These are phyloP conservation scores for Agrochola lychnidis DNA, from an alignment of 2,888 invertebrate species.

Conservation along the genomic window DNA sequence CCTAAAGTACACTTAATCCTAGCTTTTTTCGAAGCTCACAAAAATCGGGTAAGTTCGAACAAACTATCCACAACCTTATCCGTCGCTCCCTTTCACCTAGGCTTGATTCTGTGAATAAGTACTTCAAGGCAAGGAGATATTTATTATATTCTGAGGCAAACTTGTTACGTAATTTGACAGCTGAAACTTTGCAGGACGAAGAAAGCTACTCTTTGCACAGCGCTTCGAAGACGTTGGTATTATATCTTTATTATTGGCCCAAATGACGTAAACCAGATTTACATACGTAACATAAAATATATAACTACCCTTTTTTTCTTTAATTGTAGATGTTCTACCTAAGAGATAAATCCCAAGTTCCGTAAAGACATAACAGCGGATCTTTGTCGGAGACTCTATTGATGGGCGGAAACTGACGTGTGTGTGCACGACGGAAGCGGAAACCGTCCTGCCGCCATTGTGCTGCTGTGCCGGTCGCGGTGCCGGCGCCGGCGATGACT, in stretches of 20 bases:
- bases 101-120: conserved; percentile 46
- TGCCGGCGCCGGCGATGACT: conserved; percentile 47
- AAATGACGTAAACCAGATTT: conserved; percentile 19
- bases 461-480: conserved; percentile 64
- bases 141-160: conserved; percentile 40
- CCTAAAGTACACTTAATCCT: conserved; percentile 44
- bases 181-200: conserved; percentile 34
- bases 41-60: conserved; percentile 34
- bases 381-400: conserved; percentile 64
- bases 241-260: conserved; percentile 6
- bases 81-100: conserved; percentile 10
- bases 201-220: not conserved
- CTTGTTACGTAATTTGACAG: conserved; percentile 53
- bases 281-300: not conserved
- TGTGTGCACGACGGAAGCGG: conserved; percentile 70
- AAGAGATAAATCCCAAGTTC: conserved; percentile 45
- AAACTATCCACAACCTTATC: conserved; percentile 53
- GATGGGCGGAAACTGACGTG: conserved; percentile 73
- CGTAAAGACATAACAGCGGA: conserved; percentile 54
- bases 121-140: conserved; percentile 34
- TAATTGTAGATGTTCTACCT: conserved; percentile 3
- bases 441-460: conserved; percentile 72
- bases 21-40: conserved; percentile 35
- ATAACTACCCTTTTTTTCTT: not conserved
- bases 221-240: conserved; percentile 6